Base-by-base conservation (phyloP, 2,797 vertebrate species). In the Orientallactaga sibirica region DNA sequence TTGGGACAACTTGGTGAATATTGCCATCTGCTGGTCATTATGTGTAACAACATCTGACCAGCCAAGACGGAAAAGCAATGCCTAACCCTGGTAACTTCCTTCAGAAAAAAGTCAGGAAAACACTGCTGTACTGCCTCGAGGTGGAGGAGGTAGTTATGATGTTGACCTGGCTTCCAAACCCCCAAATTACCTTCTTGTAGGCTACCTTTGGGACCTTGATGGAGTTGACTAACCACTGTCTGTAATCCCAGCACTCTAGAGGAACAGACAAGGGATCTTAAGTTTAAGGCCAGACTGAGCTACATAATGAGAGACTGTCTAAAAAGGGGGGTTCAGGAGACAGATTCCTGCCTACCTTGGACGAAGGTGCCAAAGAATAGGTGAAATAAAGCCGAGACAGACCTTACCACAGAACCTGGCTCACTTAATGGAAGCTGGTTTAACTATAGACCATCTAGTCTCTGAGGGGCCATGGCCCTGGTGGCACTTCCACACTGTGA, bases 21-120 rank as follows among this genome's bases (percentile, higher is more conserved):
- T 76, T 95, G 94, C 96, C 97, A 97, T 62, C 97, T 97, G 18
- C 96, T 93, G 97, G 96, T n/a, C 41, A 64, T 4, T 48, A 0
- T 0, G 3, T 83, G 25, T 52, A 94, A 88, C 67, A 92, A 71
- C 80, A n/a, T 11, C 43, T 75, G 58, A 19, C 25, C 48, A 18
- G 2, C 43, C 29, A 22, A 93, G n/a, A 16, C 70, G 43, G 19
- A 2, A 62, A 11, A 80, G 75, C 7, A 10, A 43, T 5, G 6
- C 67, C 29, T 15, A 58, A 58, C 15, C 33, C 67, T 25, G 0
- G 3, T 7, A n/a, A 33, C 25, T 33, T 0, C 43, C 64, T 67
- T 62, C 37, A 27, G 7, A 6, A 66, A 6, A 66, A 88, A 4
- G 61, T 75, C 90, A 88, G 41, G 55, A 86, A 87, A 61, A 68